Evolutionary conservation across 2,113 vertebrate genomes (phyloP), one percentile per base, ranked within the genome.

Genomic region (Dryoscopus gambensis): DNA sequence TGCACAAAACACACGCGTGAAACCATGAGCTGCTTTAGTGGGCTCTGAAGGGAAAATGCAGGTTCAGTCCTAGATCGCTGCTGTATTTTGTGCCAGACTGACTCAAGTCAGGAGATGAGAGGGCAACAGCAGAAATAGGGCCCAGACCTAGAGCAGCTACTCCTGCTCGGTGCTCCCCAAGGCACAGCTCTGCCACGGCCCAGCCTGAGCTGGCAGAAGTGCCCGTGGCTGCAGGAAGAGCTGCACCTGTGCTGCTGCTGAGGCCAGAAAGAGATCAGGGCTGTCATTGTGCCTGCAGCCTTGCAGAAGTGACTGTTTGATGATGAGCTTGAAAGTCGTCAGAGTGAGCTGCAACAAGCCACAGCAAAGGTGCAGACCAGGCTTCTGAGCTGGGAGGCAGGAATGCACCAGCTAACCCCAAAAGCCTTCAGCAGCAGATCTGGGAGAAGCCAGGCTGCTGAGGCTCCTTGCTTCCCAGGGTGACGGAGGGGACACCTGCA

Each of bases 221-320:
- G 3, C 15, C 0, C 0, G 9, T 8, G 3, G 44, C 39, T 40
- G 57, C 68, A 42, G 47, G 15, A 33, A 20, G 42, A 50, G 75
- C 2, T 0, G 35, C 53, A 1, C 1, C 31, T 11, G 4, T 0
- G 1, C 55, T n/a, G 60, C 13, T 14, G 10, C 33, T 0, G 2
- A 23, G 33, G 25, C 60, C 78, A 40, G 53, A 9, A 17, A 12
- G 44, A 39, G 40, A 13, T 2, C 14, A 35, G 37, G 14, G 7
- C 60, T 89, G 64, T 40, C 40, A 40, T 47, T 40, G 47, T 3
- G 2, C 10, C 65, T n/a, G 57, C 53, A 69, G 59, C 84, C 60
- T 7, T 7, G 37, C 31, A 23, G 7, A 8, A 23, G 33, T 5
- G 10, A 13, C 37, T 33, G 21, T 25, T 18, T 31, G 33, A 50